Evolutionary conservation across 2,797 vertebrate genomes (phyloP).

Genomic region (Sebastolobus altivelis): DNA sequence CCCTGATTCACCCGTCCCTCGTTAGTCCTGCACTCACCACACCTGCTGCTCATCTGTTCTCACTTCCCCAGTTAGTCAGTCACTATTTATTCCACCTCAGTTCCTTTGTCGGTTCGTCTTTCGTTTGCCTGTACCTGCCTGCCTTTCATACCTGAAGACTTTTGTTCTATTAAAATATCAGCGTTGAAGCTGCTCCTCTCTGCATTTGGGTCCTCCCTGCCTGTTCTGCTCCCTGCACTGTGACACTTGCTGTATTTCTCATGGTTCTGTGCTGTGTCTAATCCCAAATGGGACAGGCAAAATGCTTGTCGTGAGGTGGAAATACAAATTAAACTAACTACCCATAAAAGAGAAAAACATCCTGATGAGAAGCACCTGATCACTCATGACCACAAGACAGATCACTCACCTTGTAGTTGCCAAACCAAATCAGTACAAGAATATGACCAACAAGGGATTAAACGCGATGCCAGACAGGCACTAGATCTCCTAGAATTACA

Average conservation of each 20-base stretch:
- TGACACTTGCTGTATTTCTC: neutral
- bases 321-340: neutral
- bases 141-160: no score
- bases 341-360: neutral
- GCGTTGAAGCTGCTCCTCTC: no score
- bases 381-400: neutral
- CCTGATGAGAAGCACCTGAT: slow-evolving; percentile 9
- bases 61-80: no score
- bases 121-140: no score
- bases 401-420: neutral
- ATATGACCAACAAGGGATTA: slow-evolving; percentile 14
- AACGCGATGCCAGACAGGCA: slow-evolving; percentile 17
- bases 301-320: slow-evolving; percentile 10
- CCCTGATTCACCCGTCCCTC: no score
- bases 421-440: slow-evolving; percentile 25
- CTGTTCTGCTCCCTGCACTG: no score
- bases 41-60: no score
- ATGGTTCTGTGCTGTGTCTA: neutral
- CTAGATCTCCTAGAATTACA: slow-evolving; percentile 54
- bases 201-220: no score
- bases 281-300: neutral
- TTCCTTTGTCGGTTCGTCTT: no score
- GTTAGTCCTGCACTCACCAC: no score
- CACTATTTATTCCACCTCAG: no score
- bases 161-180: no score